phyloP scores from a whole-genome alignment of 2,113 vertebrate genomes.

The Gopherus evgoodei region DNA sequence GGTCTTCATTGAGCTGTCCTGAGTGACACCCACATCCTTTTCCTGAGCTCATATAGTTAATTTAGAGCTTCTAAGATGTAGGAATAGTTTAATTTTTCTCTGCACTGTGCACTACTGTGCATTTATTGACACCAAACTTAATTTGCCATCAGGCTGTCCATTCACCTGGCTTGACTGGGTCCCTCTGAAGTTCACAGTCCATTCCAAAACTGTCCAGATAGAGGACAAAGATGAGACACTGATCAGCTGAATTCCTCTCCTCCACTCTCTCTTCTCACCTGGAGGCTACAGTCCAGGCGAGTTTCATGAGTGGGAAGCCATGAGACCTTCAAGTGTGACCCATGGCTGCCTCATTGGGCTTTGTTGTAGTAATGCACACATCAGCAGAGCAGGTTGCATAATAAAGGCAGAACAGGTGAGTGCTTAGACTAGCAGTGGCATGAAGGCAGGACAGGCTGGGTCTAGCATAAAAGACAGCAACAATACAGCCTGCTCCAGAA shows the following conservation, averaged over 20 bases:
- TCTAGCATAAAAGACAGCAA: background rate
- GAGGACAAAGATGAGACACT: background rate
- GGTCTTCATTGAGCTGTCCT: background rate
- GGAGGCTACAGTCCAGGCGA: background rate
- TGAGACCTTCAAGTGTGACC: background rate
- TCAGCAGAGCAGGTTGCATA: background rate
- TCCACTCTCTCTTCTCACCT: fast-evolving
- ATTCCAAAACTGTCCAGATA: fast-evolving
- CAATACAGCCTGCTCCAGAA: background rate
- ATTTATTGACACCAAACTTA: background rate
- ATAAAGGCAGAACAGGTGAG: background rate
- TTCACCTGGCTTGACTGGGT: fast-evolving
- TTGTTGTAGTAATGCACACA: fast-evolving
- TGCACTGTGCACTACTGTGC: fast-evolving
- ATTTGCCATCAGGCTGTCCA: background rate
- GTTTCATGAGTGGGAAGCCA: background rate
- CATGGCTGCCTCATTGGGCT: background rate
- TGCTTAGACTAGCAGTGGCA: background rate
- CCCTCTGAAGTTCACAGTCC: background rate
- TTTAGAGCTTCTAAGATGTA: fast-evolving
- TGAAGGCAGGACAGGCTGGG: background rate
- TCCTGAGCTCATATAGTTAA: background rate
- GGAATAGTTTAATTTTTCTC: fast-evolving
- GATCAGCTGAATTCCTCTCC: background rate
- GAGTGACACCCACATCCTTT: background rate